Percentiles rank a stretch among this genome's conserved stretches.
These are phyloP conservation scores for Drosophila emarginata DNA, from an alignment of 2,888 invertebrate species.

Conservation along the genomic window DNA sequence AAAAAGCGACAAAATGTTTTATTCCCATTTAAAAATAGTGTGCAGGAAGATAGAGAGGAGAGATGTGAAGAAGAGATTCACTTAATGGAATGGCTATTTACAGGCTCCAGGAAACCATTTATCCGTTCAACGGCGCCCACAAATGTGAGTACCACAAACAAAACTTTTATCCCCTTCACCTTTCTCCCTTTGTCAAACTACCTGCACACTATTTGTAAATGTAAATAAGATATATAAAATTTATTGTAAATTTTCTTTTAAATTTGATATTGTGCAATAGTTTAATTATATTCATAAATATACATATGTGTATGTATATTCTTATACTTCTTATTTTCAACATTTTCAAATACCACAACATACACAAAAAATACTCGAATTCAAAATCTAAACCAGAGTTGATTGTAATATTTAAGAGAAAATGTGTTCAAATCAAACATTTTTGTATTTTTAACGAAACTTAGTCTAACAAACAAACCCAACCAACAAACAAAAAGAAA, in stretches of 20 bases:
- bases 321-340: constrained; percentile 6
- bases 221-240: constrained; percentile 55
- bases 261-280: constrained; percentile 58
- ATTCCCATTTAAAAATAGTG: constrained; percentile 55
- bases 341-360: constrained; percentile 28
- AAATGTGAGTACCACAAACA: constrained; percentile 43
- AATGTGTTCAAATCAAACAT: constrained; percentile 22
- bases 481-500: constrained; percentile 20
- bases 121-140: constrained; percentile 19
- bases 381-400: constrained; percentile 30
- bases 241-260: constrained; percentile 40
- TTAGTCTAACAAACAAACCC: constrained; percentile 59
- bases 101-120: neutral
- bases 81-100: constrained; percentile 1
- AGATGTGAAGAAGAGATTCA: neutral
- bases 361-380: constrained; percentile 23
- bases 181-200: neutral
- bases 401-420: constrained; percentile 3
- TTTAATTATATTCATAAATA: constrained; percentile 10
- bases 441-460: constrained; percentile 37
- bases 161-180: constrained; percentile 9
- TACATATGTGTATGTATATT: neutral
- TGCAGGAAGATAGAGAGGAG: constrained; percentile 21
- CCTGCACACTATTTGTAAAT: constrained; percentile 38
- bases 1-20: constrained; percentile 60